Evolutionary conservation across 2,888 invertebrate species (phyloP), one percentile per base, ranked within the genome.

Genomic region (Perithous albicinctus): DNA sequence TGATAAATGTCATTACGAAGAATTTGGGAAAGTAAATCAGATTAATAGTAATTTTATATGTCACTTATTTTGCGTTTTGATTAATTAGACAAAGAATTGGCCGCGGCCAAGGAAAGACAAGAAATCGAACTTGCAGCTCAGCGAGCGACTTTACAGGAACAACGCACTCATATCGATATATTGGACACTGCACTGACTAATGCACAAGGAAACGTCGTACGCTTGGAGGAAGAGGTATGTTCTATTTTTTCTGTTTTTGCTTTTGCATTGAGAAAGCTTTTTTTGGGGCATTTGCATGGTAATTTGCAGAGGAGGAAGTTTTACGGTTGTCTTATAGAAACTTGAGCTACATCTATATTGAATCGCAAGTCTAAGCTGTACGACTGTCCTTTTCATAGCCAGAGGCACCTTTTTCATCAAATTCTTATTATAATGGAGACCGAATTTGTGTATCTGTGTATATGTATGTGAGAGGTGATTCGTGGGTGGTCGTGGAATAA

Each of bases 51-150:
- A 23, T 54, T 0, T 26, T 8, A 46, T 15, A 1, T 15, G 2
- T 46, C 29, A 43, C 26, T 26, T 26, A n/a, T 54, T 54, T 0
- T 54, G 5, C 59, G 20, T 41, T 51, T 38, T 10, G 41, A 70
- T 64, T 74, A 32, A 32, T 26, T 87, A 98, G 98, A 97, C 91
- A 98, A 97, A 93, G 98, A 98, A 93, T 94, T 98, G 88, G 95
- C 96, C 72, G 97, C 97, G 75, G 96, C 96, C n/a, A 98, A 97
- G 92, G 98, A 98, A 91, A 94, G 98, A 46, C 97, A 98, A 91
- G 98, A 98, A 93, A 97, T 98, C 83, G 98, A 99, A 93, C 94
- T 98, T 90, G 96, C 97, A 15, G 97, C 98, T 0, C 98, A 98
- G 92, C 94, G 97, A 87, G 97, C 97, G 15, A 98, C 98, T 12